Evolutionary conservation across 2,113 vertebrate genomes (phyloP).

Genomic region (Zapus hudsonius): DNA sequence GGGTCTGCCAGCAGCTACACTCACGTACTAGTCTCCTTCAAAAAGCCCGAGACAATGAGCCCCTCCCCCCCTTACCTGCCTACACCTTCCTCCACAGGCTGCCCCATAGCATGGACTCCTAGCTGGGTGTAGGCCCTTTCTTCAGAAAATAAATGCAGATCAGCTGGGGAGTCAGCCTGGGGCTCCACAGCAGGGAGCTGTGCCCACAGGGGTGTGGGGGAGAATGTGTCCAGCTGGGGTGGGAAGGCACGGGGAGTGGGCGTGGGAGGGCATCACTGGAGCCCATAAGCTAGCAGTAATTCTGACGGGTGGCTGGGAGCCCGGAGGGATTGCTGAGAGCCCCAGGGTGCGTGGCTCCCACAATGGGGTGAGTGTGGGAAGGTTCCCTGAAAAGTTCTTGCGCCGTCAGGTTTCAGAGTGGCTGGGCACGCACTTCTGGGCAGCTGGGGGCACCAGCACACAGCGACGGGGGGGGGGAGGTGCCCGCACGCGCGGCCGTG

Average conservation of each 20-base stretch:
- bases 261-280: background rate
- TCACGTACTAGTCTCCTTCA: background rate
- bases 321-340: background rate
- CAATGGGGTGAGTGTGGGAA: background rate
- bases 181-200: background rate
- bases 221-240: background rate
- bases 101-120: background rate
- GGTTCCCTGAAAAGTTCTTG: constrained; percentile 63
- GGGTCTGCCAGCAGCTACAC: background rate
- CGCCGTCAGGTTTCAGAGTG: background rate
- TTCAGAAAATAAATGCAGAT: background rate
- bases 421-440: background rate
- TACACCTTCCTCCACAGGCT: background rate
- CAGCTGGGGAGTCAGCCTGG: background rate
- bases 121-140: background rate
- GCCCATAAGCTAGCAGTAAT: background rate
- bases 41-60: background rate
- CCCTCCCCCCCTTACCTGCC: background rate
- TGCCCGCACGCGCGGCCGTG: background rate
- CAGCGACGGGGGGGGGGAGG: constrained; percentile 41
- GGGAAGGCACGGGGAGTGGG: background rate
- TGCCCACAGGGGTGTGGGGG: background rate
- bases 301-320: background rate
- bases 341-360: background rate
- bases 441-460: background rate